A percentile compares a stretch with the other conserved stretches of the same genome.
These are phyloP conservation scores for Sminthurinus aureus DNA, from an alignment of 2,888 invertebrate genomes.

Conservation along the genomic window DNA sequence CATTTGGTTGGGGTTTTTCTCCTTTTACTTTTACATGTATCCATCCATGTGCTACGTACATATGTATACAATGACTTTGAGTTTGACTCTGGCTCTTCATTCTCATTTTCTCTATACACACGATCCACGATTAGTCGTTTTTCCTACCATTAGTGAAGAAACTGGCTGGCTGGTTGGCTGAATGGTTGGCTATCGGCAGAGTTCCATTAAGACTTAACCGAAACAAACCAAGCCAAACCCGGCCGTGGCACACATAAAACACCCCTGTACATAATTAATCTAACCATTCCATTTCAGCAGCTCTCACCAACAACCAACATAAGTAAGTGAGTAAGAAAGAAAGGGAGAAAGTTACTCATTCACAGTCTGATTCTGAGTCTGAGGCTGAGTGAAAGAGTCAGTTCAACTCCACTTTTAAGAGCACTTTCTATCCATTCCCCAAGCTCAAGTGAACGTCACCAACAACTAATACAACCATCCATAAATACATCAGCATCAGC, in stretches of 20 bases:
- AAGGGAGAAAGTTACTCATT: too few relatives aligned
- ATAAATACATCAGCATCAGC: too few relatives aligned
- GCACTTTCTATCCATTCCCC: background rate
- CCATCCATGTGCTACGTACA: too few relatives aligned
- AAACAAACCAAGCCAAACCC: background rate
- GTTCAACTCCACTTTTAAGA: background rate
- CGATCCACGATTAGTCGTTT: conserved; percentile 4
- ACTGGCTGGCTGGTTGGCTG: background rate
- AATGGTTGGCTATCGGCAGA: background rate
- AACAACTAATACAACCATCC: background rate
- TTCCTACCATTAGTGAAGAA: conserved; percentile 19
- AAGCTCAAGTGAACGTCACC: background rate
- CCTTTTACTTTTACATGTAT: background rate
- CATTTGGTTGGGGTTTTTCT: background rate
- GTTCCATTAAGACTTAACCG: conserved; percentile 18
- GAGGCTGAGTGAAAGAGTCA: too few relatives aligned
- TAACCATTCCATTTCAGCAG: background rate
- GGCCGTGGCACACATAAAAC: conserved; percentile 18
- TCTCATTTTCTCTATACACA: background rate
- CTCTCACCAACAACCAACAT: background rate
- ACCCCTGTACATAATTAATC: conserved; percentile 22
- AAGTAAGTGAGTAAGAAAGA: too few relatives aligned
- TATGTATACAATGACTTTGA: too few relatives aligned
- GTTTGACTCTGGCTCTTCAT: background rate
- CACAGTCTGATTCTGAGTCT: too few relatives aligned